Evolutionary conservation across 2,113 vertebrate genomes (phyloP).

Genomic region (Halichoerus grypus): DNA sequence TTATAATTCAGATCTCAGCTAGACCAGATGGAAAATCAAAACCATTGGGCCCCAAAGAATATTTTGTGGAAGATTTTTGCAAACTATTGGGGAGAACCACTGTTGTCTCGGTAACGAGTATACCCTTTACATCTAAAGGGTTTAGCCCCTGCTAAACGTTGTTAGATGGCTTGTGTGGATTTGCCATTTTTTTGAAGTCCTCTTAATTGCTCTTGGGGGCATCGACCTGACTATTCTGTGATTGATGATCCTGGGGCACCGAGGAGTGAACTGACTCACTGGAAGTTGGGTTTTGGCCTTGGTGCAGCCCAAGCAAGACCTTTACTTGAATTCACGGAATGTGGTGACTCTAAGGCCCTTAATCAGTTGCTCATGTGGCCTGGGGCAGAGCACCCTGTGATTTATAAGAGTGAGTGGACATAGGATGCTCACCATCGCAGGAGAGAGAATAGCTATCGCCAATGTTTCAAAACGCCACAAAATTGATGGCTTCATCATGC

Average conservation of each 20-base stretch:
- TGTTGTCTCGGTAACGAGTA: constrained; percentile 17
- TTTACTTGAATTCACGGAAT: neutral
- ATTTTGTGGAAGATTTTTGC: constrained; percentile 10
- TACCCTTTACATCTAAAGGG: neutral
- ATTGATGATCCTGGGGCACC: neutral
- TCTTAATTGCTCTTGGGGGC: neutral
- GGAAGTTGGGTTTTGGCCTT: neutral
- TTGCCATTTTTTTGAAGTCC: neutral
- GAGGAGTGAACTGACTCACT: neutral
- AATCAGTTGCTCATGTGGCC: neutral
- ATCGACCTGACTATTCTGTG: neutral
- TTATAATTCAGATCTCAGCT: constrained; percentile 32
- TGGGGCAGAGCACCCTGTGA: neutral
- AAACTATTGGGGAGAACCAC: neutral
- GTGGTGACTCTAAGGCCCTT: neutral
- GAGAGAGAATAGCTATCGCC: neutral
- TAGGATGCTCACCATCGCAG: neutral
- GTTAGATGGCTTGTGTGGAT: neutral
- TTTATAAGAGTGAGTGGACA: neutral
- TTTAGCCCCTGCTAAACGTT: neutral
- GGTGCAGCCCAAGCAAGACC: neutral
- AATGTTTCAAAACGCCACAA: neutral
- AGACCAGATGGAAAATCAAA: constrained; percentile 49
- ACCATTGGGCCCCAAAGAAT: constrained; percentile 22
- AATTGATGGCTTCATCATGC: neutral